Base-by-base conservation (phyloP, 2,797 vertebrate species). In the Sebastes nivosus region DNA sequence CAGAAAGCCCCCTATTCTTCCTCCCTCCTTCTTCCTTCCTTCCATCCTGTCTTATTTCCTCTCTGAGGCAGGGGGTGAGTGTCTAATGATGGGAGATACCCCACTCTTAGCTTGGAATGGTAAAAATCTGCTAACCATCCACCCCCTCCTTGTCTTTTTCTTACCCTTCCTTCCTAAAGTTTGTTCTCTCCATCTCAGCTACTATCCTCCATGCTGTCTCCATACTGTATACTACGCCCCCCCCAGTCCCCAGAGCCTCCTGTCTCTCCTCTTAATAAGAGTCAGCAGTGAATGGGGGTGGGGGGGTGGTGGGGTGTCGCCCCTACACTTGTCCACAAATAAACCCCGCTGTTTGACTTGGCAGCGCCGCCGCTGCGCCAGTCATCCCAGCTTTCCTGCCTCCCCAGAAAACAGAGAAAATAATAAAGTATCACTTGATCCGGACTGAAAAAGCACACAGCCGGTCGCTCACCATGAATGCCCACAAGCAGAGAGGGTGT, bases 311-410 rank as follows among this genome's bases (percentile, higher is more conserved):
- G 12, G 83, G 74, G 67, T 74, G 84, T 89, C 79, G 42, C 75
- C 82, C 63, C 80, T 81, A 83, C 93, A 94, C 94, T 94, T 95
- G 93, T 95, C 91, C 89, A 94, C 90, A 94, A 94, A 95, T 94
- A 95, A 94, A 90, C 87, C 91, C 84, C 27, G 63, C 85, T 95
- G 93, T 95, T 95, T 94, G 89, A 91, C 91, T 95, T 95, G 93
- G 94, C 94, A 90, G 83, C 55, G 65, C 77, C 61, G 64, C 84
- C 14, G 77, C 86, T 77, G 72, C 20, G 59, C 80, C 81, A 90
- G 92, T 95, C 91, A 92, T 91, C 89, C 87, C 79, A 84, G 90
- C 92, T 88, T 91, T 93, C 90, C 91, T 89, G 85, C 81, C 81
- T 83, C 77, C 68, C 65, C 54, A 82, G 78, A 92, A 86, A 85